Evolutionary conservation across 1,140 invertebrate genomes (phyloP).

Genomic region (Philotrypesis tridentata): DNA sequence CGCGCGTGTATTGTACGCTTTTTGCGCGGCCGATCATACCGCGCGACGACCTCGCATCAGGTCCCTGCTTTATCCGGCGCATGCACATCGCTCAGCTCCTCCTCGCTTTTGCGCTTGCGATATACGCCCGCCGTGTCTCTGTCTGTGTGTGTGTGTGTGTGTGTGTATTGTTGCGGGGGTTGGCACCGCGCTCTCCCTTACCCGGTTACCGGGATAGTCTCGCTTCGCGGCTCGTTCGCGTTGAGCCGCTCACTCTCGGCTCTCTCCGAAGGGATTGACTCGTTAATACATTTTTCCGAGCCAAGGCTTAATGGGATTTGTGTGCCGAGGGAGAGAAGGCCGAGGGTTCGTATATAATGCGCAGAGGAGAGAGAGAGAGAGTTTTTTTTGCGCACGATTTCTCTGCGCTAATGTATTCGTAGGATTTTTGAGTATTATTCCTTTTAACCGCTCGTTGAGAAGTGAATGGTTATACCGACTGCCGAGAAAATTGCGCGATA

Average conservation of each 20-base stretch:
- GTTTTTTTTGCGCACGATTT: neutral
- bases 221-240: neutral
- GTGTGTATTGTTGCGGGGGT: neutral
- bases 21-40: slow-evolving; percentile 32
- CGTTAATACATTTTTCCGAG: too few relatives aligned
- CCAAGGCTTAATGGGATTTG: too few relatives aligned
- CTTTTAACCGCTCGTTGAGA: too few relatives aligned
- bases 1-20: too few relatives aligned
- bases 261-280: neutral
- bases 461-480: too few relatives aligned
- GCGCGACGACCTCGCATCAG: slow-evolving; percentile 23
- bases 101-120: neutral
- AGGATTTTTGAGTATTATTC: too few relatives aligned
- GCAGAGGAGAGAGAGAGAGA: too few relatives aligned
- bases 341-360: too few relatives aligned
- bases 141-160: neutral
- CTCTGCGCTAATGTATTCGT: neutral
- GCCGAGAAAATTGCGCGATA: too few relatives aligned
- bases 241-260: too few relatives aligned
- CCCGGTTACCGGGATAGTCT: slow-evolving; percentile 7
- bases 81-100: neutral
- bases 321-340: too few relatives aligned
- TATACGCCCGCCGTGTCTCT: too few relatives aligned
- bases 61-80: slow-evolving; percentile 43
- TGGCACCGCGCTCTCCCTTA: slow-evolving; percentile 4